Evolutionary conservation across 1,140 invertebrate species (phyloP).

Genomic region (Psix sp.): DNA sequence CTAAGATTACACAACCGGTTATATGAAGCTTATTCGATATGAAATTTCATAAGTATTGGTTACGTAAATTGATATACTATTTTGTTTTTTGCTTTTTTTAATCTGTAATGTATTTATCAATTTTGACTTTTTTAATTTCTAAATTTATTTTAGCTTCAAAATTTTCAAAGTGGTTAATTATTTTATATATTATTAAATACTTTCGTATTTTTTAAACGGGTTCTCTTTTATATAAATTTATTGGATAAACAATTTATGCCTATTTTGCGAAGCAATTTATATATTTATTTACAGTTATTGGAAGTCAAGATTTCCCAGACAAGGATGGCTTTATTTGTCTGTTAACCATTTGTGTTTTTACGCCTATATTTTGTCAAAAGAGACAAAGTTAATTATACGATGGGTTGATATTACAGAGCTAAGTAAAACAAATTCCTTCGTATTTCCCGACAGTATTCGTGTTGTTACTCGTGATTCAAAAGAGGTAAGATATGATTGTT

Average conservation of each 20-base stretch:
- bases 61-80: neutral
- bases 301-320: conserved; percentile 92
- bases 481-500: conserved; percentile 73
- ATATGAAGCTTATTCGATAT: too few species aligned
- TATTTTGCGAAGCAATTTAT: too few species aligned
- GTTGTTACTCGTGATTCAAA: conserved; percentile 88
- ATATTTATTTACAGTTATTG: conserved; percentile 84
- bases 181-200: conserved; percentile 8
- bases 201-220: too few species aligned
- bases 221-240: too few species aligned
- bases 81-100: too few species aligned
- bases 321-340: conserved; percentile 97
- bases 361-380: conserved; percentile 93
- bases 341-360: conserved; percentile 98
- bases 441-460: conserved; percentile 92
- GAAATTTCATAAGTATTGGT: neutral
- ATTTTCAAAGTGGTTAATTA: too few species aligned
- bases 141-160: too few species aligned
- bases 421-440: conserved; percentile 84
- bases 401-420: conserved; percentile 88
- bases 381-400: conserved; percentile 91
- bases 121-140: too few species aligned
- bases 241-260: too few species aligned
- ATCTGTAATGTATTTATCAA: too few species aligned
- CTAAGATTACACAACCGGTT: too few species aligned